Evolutionary conservation across 2,113 vertebrate species (phyloP), one percentile per base, ranked within the genome.

Genomic region (Tetrao urogallus): DNA sequence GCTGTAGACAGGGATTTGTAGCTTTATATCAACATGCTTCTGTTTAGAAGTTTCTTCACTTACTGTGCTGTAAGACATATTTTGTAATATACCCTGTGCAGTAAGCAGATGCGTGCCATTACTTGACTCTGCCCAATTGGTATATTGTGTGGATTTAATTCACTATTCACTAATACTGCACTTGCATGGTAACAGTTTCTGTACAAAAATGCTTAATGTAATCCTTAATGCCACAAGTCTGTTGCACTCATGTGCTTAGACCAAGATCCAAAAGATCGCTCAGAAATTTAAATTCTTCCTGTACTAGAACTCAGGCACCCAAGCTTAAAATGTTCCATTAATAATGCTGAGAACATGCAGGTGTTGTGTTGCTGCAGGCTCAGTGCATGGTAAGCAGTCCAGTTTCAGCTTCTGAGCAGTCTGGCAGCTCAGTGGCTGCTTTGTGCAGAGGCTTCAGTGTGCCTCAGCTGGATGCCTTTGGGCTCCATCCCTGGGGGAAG

Each of bases 401-500:
- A 1, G 3, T 71, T 70, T 77, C 48, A 57, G 5, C 43, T 93
- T 24, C n/a, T 30, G 61, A 43, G 27, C 43, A 74, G 43, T 36
- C 77, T 70, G 63, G 43, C 74, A 89, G 43, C 75, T 82, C 50
- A 25, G n/a, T 34, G 54, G 8, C 34, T 43, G 14, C 34, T 89
- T 36, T 22, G 11, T 36, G 8, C 13, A n/a, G 73, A 38, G 61
- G 21, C 8, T 40, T 52, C 22, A 28, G 30, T 34, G 0, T 82
- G 32, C 16, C 20, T 12, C 63, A 82, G 4, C 1, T 16, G 52
- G n/a, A 5, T 45, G 54, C 16, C 40, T 57, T 57, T 69, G 42
- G 54, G 19, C 38, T 34, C 0, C 0, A 0, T 85, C 50, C 56
- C 45, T 7, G 12, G 27, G 43, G 27, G 60, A 11, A 54, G 50